phyloP scores from a whole-genome alignment of 2,888 invertebrate genomes.

The Lasioglossum villosulum region DNA sequence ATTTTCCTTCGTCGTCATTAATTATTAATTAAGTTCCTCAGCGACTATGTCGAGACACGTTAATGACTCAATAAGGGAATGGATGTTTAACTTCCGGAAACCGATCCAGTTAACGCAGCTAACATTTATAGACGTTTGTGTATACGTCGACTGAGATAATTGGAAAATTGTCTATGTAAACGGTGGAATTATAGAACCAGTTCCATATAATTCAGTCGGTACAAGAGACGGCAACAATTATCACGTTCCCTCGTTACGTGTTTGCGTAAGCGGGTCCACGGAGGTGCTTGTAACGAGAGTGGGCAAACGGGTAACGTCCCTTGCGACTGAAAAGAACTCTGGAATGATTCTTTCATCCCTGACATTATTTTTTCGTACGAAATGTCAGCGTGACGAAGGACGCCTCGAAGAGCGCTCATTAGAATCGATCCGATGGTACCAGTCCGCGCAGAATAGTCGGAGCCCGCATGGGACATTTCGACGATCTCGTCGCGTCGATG shows the following conservation, averaged over 20 bases:
- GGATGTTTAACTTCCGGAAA: slow-evolving; percentile 1
- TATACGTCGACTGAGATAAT: background rate
- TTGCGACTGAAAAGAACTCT: background rate
- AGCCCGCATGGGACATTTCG: background rate
- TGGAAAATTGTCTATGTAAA: background rate
- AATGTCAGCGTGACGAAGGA: background rate
- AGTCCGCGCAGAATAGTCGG: background rate
- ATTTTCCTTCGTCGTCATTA: background rate
- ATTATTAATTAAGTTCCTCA: background rate
- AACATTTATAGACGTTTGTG: background rate
- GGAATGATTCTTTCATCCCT: background rate
- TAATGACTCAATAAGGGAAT: slow-evolving; percentile 5
- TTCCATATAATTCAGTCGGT: background rate
- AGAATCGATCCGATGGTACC: background rate
- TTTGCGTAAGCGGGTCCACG: background rate
- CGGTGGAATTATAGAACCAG: background rate
- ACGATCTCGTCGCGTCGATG: background rate
- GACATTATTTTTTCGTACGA: background rate
- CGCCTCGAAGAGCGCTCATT: background rate
- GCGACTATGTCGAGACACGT: background rate
- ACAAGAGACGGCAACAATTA: background rate
- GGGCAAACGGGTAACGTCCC: background rate
- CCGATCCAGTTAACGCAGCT: background rate
- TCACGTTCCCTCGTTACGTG: background rate
- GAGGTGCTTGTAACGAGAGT: background rate